Evolutionary conservation across 2,888 invertebrate species (phyloP).

Genomic region (Cantharis rufa): DNA sequence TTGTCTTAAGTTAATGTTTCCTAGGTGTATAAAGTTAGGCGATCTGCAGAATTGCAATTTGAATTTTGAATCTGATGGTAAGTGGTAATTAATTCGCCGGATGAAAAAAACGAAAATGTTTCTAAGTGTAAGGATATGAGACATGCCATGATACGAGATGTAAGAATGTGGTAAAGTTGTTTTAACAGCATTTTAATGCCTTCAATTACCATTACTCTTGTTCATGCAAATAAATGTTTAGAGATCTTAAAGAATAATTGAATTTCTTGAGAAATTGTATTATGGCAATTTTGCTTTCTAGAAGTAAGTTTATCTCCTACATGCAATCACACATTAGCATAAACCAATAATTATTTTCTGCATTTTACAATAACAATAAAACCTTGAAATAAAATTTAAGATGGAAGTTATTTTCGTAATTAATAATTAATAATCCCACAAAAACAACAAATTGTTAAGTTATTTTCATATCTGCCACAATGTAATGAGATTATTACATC

Average conservation of each 20-base stretch:
- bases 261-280: not conserved
- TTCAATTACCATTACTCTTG: constrained; percentile 36
- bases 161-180: constrained; percentile 36
- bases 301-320: not conserved
- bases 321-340: not conserved
- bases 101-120: constrained; percentile 7
- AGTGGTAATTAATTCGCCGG: not conserved
- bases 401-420: not conserved
- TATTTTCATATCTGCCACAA: constrained; percentile 31
- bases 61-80: not conserved
- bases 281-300: not conserved
- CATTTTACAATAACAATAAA: not conserved
- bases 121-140: constrained; percentile 17
- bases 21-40: no score
- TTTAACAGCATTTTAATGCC: constrained; percentile 35
- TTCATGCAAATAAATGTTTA: constrained; percentile 25
- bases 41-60: not conserved
- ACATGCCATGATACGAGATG: constrained; percentile 26
- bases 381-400: not conserved
- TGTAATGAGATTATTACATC: constrained; percentile 33
- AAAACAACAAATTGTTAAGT: constrained; percentile 26
- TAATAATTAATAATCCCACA: constrained; percentile 8
- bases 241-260: not conserved
- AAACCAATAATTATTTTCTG: not conserved
- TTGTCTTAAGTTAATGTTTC: no score